phyloP scores from a whole-genome alignment of 2,888 invertebrate genomes.

The Masnerella sp. region DNA sequence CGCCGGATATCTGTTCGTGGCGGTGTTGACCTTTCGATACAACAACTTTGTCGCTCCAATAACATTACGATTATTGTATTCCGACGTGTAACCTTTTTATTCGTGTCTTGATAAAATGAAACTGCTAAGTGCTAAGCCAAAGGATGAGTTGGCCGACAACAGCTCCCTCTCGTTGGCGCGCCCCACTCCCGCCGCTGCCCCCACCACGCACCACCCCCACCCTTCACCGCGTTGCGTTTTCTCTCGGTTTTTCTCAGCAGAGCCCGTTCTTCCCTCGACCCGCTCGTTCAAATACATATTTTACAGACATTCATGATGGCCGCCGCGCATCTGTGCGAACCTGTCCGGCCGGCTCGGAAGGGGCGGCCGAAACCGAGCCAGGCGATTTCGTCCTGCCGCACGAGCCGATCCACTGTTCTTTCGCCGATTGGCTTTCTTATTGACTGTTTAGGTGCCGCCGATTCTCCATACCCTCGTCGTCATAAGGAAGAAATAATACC shows the following conservation, averaged over 20 bases:
- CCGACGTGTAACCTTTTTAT: constrained; percentile 53
- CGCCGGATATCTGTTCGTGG: constrained; percentile 38
- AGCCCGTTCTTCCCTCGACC: constrained; percentile 62
- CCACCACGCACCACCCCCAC: constrained; percentile 45
- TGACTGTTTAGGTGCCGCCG: constrained; percentile 56
- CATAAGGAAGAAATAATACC: constrained; percentile 45
- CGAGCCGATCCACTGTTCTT: constrained; percentile 54
- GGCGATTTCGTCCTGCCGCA: constrained; percentile 52
- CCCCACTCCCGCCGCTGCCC: constrained; percentile 18
- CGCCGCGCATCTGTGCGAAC: constrained; percentile 77
- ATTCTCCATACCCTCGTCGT: constrained; percentile 40
- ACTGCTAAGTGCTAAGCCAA: constrained; percentile 47
- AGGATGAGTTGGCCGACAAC: constrained; percentile 35
- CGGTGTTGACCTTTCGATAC: constrained; percentile 39
- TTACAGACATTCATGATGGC: constrained; percentile 78
- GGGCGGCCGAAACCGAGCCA: constrained; percentile 43
- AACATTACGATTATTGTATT: constrained; percentile 56
- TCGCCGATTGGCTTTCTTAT: constrained; percentile 54
- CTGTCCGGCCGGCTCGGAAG: constrained; percentile 70
- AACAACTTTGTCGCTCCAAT: constrained; percentile 53
- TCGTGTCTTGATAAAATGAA: constrained; percentile 55
- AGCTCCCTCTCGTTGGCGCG: constrained; percentile 34
- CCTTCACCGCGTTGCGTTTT: too few relatives aligned
- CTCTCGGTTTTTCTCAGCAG: constrained; percentile 65
- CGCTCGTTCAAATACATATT: constrained; percentile 76